These are phyloP conservation scores for Pitta sordida DNA, from an alignment of 2,113 vertebrate species.

Conservation along the genomic window DNA sequence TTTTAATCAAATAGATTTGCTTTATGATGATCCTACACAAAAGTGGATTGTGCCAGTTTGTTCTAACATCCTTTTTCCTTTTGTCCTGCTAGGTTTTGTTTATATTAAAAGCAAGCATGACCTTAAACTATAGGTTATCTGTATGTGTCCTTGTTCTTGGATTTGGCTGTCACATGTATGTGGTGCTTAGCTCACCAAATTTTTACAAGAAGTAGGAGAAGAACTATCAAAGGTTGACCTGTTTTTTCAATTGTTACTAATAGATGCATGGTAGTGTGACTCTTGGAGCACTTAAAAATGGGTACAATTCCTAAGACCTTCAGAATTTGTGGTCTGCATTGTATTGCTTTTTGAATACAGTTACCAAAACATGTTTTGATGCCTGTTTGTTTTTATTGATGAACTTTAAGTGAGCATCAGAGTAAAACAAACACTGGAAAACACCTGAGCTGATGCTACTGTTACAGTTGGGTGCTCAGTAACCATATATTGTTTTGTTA, in stretches of 20 bases:
- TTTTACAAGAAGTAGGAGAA: neutral
- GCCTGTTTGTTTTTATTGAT: neutral
- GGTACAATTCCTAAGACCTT: neutral
- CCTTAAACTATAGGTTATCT: neutral
- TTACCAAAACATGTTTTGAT: neutral
- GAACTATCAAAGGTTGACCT: neutral
- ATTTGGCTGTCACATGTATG: neutral
- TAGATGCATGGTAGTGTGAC: neutral
- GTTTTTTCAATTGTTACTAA: neutral
- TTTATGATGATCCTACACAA: neutral
- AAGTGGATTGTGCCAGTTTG: neutral
- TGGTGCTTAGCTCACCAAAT: neutral
- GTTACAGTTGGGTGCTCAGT: neutral
- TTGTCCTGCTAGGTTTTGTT: neutral
- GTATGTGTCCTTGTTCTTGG: neutral
- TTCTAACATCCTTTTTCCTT: neutral
- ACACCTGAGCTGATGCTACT: neutral
- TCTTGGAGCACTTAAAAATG: neutral
- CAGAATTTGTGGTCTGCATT: neutral
- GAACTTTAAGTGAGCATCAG: neutral
- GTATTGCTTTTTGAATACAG: neutral
- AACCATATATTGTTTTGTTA: neutral
- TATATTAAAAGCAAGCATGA: neutral
- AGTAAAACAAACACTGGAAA: neutral
- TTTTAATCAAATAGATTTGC: neutral